phyloP scores from a whole-genome alignment of 1,140 invertebrate species.

The Drosophila navojoa region DNA sequence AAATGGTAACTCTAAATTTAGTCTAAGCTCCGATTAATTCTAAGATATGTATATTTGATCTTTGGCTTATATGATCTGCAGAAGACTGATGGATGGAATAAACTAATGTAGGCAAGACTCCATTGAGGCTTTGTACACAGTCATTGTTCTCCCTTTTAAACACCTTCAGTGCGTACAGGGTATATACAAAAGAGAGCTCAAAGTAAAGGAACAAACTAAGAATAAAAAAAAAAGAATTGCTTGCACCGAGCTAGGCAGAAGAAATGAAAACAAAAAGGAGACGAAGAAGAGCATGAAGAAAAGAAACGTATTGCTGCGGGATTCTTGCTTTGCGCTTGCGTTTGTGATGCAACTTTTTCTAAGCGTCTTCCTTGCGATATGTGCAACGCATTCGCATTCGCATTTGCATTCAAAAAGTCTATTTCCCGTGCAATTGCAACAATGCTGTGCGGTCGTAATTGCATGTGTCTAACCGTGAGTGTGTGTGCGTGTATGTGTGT shows the following conservation, averaged over 20 bases:
- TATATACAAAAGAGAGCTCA: background rate
- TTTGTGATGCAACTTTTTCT: slow-evolving; percentile 56
- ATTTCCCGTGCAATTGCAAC: slow-evolving; percentile 81
- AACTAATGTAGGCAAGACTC: too few species aligned
- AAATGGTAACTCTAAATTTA: too few species aligned
- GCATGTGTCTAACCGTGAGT: slow-evolving; percentile 15
- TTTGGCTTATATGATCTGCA: too few species aligned
- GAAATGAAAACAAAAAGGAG: slow-evolving; percentile 28
- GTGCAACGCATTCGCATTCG: slow-evolving; percentile 78
- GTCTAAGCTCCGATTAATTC: too few species aligned
- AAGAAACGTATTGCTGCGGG: slow-evolving; percentile 56
- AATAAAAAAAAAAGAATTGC: slow-evolving; percentile 39
- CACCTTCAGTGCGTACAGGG: too few species aligned
- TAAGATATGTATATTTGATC: too few species aligned
- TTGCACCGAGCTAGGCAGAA: slow-evolving; percentile 53
- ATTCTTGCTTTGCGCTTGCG: slow-evolving; percentile 41
- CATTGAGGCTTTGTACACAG: too few species aligned
- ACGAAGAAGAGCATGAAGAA: background rate
- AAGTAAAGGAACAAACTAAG: slow-evolving; percentile 27
- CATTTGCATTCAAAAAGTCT: slow-evolving; percentile 76
- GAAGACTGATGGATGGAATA: too few species aligned
- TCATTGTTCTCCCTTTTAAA: too few species aligned
- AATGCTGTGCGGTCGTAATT: slow-evolving; percentile 60
- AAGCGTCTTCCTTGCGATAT: slow-evolving; percentile 73
- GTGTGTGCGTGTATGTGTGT: slow-evolving; percentile 25